These are phyloP conservation scores for Vireo griseus DNA, from an alignment of 2,797 vertebrate genomes.

Conservation along the genomic window DNA sequence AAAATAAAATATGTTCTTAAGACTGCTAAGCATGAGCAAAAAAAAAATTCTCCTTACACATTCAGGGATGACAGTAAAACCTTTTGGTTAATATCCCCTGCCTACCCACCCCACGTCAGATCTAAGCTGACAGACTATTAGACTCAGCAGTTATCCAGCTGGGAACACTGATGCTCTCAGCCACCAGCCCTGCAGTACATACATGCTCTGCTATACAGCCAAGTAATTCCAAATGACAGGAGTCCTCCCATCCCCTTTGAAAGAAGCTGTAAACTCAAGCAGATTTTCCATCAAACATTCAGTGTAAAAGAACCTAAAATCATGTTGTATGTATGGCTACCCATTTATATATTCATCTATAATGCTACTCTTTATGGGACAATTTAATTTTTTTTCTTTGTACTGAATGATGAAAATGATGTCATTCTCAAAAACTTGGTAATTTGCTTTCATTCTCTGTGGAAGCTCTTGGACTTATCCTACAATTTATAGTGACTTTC, in stretches of 20 bases:
- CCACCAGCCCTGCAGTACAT: neutral
- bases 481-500: neutral
- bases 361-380: neutral
- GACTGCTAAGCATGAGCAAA: neutral
- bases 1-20: neutral
- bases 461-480: neutral
- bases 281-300: neutral
- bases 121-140: neutral
- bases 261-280: neutral
- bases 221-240: neutral
- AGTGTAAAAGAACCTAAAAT: neutral
- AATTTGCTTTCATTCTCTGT: neutral
- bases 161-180: neutral
- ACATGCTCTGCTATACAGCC: neutral
- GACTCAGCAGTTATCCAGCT: neutral
- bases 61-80: neutral
- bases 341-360: neutral
- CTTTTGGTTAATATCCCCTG: neutral
- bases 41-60: neutral
- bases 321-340: accelerated
- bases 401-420: neutral
- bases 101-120: neutral
- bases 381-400: neutral
- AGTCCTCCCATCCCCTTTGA: neutral
- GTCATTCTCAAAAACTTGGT: neutral